Conservation (phyloP, 2,113 vertebrate species). For the Charadrius vociferus region DNA sequence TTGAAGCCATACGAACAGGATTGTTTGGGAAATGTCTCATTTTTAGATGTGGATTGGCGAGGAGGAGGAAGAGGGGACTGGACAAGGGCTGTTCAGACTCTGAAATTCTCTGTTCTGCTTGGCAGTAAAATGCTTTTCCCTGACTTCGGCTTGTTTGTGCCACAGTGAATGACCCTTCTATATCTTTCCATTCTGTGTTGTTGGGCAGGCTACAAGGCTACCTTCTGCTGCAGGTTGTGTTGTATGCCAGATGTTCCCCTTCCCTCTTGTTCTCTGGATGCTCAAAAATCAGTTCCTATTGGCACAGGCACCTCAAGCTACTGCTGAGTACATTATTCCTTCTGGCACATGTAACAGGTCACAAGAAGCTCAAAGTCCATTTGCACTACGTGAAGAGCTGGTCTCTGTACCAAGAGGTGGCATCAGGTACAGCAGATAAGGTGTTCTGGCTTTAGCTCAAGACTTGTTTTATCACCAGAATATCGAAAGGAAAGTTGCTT, state of each 20-base stretch:
- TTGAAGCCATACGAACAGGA: background rate
- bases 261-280: background rate
- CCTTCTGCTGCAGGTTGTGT: background rate
- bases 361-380: background rate
- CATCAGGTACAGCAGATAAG: constrained; percentile 28
- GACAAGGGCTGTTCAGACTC: background rate
- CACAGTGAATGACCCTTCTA: background rate
- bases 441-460: background rate
- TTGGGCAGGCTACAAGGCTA: background rate
- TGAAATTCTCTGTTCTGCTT: background rate
- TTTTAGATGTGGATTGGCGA: background rate
- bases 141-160: background rate
- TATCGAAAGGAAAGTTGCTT: background rate
- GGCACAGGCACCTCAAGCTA: background rate
- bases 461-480: background rate
- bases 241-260: background rate
- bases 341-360: background rate
- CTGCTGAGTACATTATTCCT: background rate
- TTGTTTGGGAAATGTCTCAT: background rate
- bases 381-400: background rate
- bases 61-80: background rate
- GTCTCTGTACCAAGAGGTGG: background rate
- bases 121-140: background rate
- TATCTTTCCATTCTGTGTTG: background rate
- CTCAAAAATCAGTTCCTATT: background rate